These are phyloP conservation scores for Drosophila tripunctata DNA, from an alignment of 2,888 invertebrate species.

Conservation along the genomic window DNA sequence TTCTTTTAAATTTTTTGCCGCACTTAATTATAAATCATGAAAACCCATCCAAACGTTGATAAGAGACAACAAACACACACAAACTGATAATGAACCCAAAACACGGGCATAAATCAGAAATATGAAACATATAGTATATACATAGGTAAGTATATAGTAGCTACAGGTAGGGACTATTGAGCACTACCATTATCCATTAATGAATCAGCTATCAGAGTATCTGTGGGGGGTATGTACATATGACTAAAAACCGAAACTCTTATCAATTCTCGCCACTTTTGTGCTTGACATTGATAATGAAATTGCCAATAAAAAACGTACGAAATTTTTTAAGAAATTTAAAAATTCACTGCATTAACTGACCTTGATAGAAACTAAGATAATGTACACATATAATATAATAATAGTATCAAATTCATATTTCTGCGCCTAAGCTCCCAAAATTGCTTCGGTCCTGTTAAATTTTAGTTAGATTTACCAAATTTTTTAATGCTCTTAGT, in stretches of 20 bases:
- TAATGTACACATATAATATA: slow-evolving; percentile 11
- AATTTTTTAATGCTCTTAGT: too few relatives aligned
- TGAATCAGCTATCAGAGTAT: slow-evolving; percentile 28
- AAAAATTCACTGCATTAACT: slow-evolving; percentile 11
- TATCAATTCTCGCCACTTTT: slow-evolving; percentile 42
- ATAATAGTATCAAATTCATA: too few relatives aligned
- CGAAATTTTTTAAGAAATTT: not conserved
- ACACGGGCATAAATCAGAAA: slow-evolving; percentile 5
- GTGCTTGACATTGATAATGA: slow-evolving; percentile 74
- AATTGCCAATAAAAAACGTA: slow-evolving; percentile 27
- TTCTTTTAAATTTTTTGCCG: slow-evolving; percentile 6
- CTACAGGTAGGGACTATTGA: too few relatives aligned
- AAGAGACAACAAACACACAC: slow-evolving; percentile 1
- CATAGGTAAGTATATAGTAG: too few relatives aligned
- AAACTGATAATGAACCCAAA: slow-evolving; percentile 18
- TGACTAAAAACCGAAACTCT: slow-evolving; percentile 21
- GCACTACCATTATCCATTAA: slow-evolving; percentile 61
- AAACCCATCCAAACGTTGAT: slow-evolving; percentile 23
- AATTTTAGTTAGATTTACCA: too few relatives aligned
- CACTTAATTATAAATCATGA: slow-evolving; percentile 54
- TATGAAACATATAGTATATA: too few relatives aligned
- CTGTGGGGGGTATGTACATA: slow-evolving; percentile 10
- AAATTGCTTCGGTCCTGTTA: not conserved
- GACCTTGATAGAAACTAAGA: slow-evolving; percentile 40
- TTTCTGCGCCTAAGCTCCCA: not conserved